These are phyloP conservation scores for human (Homo sapiens) DNA, from an alignment of 2,113 vertebrate genomes.

Conservation along the genomic window DNA sequence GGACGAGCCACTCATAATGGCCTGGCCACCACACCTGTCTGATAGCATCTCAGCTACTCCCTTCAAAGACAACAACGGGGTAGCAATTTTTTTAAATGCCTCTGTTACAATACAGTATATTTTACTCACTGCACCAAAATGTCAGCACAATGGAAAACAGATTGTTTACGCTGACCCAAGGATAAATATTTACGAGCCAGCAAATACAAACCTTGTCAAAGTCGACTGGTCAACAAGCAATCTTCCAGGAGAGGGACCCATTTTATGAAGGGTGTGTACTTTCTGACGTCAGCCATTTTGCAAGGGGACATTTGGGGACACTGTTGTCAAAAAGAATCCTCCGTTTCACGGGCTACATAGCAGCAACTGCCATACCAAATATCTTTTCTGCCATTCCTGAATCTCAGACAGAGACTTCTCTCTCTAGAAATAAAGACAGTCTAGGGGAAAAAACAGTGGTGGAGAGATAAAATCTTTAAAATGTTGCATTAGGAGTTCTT, in stretches of 20 bases:
- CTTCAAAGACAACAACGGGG: slow-evolving; percentile 72
- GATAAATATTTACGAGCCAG: slow-evolving; percentile 15
- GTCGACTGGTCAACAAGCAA: background rate
- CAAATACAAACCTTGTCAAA: background rate
- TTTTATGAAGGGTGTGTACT: background rate
- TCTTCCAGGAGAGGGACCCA: background rate
- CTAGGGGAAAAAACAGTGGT: background rate
- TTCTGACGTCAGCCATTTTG: slow-evolving; percentile 25
- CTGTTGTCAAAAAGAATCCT: background rate
- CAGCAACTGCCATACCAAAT: background rate
- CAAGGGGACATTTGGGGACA: background rate
- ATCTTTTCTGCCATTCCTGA: background rate
- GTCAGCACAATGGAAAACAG: slow-evolving; percentile 50
- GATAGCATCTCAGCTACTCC: slow-evolving; percentile 81
- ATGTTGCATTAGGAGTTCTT: slow-evolving; percentile 6
- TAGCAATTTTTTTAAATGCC: background rate
- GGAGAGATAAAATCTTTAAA: slow-evolving; percentile 67
- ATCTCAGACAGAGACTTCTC: slow-evolving; percentile 19
- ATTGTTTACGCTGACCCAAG: background rate
- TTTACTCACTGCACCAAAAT: background rate
- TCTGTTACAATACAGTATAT: background rate
- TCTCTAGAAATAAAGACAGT: slow-evolving; percentile 30
- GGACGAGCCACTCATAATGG: slow-evolving; percentile 75
- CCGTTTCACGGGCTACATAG: background rate
- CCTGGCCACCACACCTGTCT: slow-evolving; percentile 83